Conservation (phyloP, 2,113 vertebrate genomes). For the Picathartes gymnocephalus region DNA sequence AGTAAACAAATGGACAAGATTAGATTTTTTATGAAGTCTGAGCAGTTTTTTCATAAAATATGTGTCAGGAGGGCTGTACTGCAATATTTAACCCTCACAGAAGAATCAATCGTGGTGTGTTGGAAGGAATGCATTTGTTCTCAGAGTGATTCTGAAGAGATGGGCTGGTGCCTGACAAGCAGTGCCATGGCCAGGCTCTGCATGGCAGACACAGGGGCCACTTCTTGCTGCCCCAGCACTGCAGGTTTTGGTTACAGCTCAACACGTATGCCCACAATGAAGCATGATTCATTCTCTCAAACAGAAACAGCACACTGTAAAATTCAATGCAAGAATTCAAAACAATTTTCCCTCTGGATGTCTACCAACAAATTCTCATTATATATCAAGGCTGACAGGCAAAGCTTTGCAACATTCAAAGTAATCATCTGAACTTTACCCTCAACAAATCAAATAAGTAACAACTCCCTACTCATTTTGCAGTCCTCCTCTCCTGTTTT, state of each 20-base stretch:
- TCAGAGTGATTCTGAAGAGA: not conserved
- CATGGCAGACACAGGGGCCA: not conserved
- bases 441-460: constrained; percentile 12
- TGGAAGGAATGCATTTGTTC: not conserved
- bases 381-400: not conserved
- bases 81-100: not conserved
- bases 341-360: not conserved
- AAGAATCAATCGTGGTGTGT: not conserved
- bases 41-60: not conserved
- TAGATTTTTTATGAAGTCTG: not conserved
- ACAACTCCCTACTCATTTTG: not conserved
- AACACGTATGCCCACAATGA: fast-evolving
- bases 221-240: not conserved
- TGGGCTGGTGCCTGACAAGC: not conserved
- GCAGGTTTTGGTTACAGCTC: not conserved
- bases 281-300: not conserved
- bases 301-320: not conserved
- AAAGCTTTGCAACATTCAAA: not conserved
- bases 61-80: not conserved
- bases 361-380: constrained; percentile 7
- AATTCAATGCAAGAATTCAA: not conserved
- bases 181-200: fast-evolving
- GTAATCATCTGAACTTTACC: constrained; percentile 36
- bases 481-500: not conserved
- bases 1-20: not conserved